Percentiles rank a stretch among this genome's conserved stretches.
phyloP scores from a whole-genome alignment of 2,113 vertebrate genomes.

The Mionectes macconnelli region DNA sequence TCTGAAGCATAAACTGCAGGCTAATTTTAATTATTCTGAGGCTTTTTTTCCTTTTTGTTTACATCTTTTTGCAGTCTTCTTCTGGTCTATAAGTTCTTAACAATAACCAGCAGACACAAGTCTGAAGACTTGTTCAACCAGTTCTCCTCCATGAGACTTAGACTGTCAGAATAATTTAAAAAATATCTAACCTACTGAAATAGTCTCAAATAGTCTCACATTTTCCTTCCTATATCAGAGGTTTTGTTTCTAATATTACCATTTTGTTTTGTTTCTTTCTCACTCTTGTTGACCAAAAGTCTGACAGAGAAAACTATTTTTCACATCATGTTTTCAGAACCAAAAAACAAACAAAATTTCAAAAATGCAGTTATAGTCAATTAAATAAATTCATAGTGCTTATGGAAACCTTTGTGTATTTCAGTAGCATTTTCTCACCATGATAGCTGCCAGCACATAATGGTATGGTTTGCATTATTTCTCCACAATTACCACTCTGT shows the following conservation, averaged over 20 bases:
- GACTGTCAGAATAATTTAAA: background rate
- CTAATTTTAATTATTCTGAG: background rate
- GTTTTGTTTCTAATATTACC: background rate
- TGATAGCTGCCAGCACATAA: background rate
- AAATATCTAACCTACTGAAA: background rate
- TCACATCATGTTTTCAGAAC: accelerated
- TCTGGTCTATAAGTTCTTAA: background rate
- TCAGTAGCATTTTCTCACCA: background rate
- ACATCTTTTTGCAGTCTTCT: background rate
- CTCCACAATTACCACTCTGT: background rate
- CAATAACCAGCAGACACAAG: background rate
- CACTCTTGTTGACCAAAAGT: background rate
- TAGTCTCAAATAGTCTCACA: background rate
- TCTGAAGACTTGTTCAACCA: background rate
- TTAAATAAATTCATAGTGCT: background rate
- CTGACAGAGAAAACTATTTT: background rate
- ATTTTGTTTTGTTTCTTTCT: background rate
- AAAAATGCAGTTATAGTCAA: background rate
- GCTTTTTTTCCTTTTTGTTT: background rate
- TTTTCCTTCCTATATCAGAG: background rate
- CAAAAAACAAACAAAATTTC: background rate
- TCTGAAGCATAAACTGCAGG: background rate
- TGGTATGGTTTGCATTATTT: background rate
- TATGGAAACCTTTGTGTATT: background rate
- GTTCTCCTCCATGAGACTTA: background rate